Conservation (phyloP, 1,140 invertebrate genomes). For the Drosophila quadrilineata region DNA sequence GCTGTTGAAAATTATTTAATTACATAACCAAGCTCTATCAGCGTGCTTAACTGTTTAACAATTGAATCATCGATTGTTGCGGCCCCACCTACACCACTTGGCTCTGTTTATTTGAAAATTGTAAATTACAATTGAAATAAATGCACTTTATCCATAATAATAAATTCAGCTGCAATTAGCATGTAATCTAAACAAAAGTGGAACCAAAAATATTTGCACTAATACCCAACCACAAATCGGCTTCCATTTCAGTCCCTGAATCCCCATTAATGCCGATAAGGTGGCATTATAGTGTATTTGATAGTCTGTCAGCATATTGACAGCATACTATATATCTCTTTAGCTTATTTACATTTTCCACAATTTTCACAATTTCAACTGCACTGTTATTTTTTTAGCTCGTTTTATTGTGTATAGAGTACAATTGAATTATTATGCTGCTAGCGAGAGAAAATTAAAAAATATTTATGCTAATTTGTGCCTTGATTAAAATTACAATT, state of each 20-base stretch:
- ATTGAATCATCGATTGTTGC: neutral
- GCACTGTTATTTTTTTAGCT: neutral
- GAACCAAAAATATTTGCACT: neutral
- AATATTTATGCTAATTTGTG: constrained; percentile 70
- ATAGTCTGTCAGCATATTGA: constrained; percentile 1
- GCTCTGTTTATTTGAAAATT: neutral
- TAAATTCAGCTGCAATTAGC: neutral
- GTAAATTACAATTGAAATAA: constrained; percentile 26
- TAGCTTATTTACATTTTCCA: constrained; percentile 9
- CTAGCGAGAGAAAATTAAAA: constrained; percentile 46
- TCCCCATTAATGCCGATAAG: too few relatives aligned
- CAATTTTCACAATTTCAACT: constrained; percentile 1
- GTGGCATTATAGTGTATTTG: neutral
- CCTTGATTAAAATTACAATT: constrained; percentile 67
- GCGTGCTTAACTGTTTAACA: constrained; percentile 14
- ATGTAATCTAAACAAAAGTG: neutral
- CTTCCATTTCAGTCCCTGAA: too few relatives aligned
- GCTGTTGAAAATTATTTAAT: constrained; percentile 60
- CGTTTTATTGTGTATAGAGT: constrained; percentile 8
- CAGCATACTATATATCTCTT: neutral
- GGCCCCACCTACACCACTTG: too few relatives aligned
- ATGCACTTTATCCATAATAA: constrained; percentile 3
- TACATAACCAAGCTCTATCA: constrained; percentile 36
- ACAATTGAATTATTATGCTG: constrained; percentile 36
- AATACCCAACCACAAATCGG: neutral